Base-by-base conservation (phyloP, 2,113 vertebrate genomes). In the Crypturellus undulatus region DNA sequence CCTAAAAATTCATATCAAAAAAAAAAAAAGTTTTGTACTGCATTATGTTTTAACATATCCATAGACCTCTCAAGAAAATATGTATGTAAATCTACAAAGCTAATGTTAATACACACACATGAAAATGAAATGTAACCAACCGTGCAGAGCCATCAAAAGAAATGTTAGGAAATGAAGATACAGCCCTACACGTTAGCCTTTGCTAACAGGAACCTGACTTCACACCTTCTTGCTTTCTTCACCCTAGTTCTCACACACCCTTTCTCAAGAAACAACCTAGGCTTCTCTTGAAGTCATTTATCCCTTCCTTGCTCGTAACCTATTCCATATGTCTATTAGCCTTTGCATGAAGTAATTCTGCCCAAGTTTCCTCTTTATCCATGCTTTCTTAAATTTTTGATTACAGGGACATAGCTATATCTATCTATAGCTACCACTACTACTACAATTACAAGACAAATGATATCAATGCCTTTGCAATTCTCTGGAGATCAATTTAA, bases 161-260 rank as follows among this genome's bases (percentile, higher is more conserved):
- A 81, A 78, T 17, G 16, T 73, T 59, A 73, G 36, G 62, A 85
- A 62, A 79, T 5, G 18, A 90, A 45, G 24, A 68, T 17, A 59
- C 65, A 89, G 81, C 79, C 89, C 90, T 93, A 81, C 84, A 36
- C 3, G 47, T 38, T 32, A 88, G 81, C 38, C 49, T 70, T 59
- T 36, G 71, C 72, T 94, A 89, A 91, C 14, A 87, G 90, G 95
- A 95, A 96, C 52, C 92, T 92, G 87, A 83, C 63, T 94, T 96
- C 65, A 79, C 83, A 92, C 68, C 82, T 94, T 28, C 84, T 87
- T 70, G 82, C 80, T 92, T 94, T 96, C 90, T 79, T 86, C 92
- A 81, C 81, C 70, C 59, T 11, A 69, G 42, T 63, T 85, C 68
- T 87, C 89, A 70, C 56, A 38, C 34, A 62, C 62, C 68, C 82